Evolutionary conservation across 2,797 vertebrate genomes (phyloP), one percentile per base, ranked within the genome.

Genomic region (Gallinago stenura): DNA sequence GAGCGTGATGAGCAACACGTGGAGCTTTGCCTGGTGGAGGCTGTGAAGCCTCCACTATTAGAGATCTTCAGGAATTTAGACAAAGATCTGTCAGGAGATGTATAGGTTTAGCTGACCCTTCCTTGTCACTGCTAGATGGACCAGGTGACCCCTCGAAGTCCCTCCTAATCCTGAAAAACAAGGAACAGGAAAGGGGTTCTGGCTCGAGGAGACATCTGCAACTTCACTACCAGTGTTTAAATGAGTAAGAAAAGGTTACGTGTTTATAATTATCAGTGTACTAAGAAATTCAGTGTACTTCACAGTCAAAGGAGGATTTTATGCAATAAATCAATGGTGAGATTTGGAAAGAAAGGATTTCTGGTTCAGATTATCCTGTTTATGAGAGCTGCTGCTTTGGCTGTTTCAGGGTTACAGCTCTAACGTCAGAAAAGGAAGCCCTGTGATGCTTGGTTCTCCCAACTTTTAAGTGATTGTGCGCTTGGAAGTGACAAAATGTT

Each of bases 1-100:
- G 77, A 16, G 37, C 31, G 5, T 0, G 6, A 56, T 81, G 39
- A 35, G 18, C 56, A 83, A 7, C 2, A 0, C 0, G 2, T 43
- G 62, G 41, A 62, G 50, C 50, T 80, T 87, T 90, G 31, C 25
- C 43, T 88, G 15, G 13, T 45, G 46, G 69, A 73, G 41, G 12
- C 7, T 60, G 61, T n/a, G 25, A 30, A 75, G 37, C 33, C 28
- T 75, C 17, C 37, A 8, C 39, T 19, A 9, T 77, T 43, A 77
- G 20, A 73, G 15, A 20, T n/a, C 8, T 60, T 68, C 3, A 37
- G 48, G 60, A 70, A 41, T 73, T 86, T 46, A 48, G 61, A 25
- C 2, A 3, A 60, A n/a, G 1, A 1, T 56, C 35, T 90, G 0
- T 83, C 13, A 35, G 26, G 61, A 83, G 17, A 78, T 35, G 10